Evolutionary conservation across 2,888 invertebrate species (phyloP).

Genomic region (Elegia similella): DNA sequence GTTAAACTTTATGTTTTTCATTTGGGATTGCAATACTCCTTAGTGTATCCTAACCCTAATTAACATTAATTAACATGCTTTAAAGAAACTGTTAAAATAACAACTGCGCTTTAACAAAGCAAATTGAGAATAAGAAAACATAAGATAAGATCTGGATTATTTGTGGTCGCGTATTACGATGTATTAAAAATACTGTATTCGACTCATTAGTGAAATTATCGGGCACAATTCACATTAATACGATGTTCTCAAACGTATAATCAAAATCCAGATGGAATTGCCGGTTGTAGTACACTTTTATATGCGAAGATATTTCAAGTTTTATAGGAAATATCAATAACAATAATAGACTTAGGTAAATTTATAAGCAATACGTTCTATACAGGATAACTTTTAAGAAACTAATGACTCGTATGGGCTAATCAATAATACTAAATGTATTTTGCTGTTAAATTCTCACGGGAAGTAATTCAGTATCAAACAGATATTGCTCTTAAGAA

Average conservation of each 20-base stretch:
- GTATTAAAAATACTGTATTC: not conserved
- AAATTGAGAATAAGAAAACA: not conserved
- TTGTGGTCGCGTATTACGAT: not conserved
- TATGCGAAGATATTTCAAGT: conserved; percentile 22
- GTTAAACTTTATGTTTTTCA: no score
- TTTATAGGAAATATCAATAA: conserved; percentile 23
- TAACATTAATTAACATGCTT: no score
- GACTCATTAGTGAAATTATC: not conserved
- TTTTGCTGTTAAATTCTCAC: no score
- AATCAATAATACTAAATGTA: no score
- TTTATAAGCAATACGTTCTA: conserved; percentile 31
- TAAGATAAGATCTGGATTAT: not conserved
- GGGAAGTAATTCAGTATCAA: no score
- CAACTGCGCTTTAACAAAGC: no score
- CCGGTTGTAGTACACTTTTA: conserved; percentile 16
- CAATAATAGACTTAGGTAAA: conserved; percentile 33
- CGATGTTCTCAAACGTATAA: not conserved
- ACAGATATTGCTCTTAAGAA: no score
- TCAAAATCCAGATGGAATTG: conserved; percentile 20
- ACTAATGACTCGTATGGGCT: no score
- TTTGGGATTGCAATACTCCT: no score
- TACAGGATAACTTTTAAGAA: conserved; percentile 5
- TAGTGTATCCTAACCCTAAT: no score
- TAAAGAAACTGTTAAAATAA: no score
- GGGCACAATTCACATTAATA: conserved; percentile 6